phyloP scores from a whole-genome alignment of 2,797 vertebrate species.

The Sebastiscus tertius region DNA sequence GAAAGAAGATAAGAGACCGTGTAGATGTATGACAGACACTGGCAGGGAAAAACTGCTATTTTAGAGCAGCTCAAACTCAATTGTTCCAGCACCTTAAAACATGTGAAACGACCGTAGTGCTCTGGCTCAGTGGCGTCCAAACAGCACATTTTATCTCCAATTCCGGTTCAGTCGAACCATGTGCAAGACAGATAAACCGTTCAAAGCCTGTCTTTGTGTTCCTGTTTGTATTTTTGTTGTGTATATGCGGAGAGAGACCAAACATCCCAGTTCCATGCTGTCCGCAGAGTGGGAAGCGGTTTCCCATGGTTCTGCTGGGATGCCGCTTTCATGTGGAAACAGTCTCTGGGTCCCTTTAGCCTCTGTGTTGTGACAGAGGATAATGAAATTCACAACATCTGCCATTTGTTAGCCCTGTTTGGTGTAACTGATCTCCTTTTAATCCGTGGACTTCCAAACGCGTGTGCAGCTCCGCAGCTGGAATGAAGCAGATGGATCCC shows the following conservation, averaged over 20 bases:
- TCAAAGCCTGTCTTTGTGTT: slow-evolving; percentile 61
- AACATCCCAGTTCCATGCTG: slow-evolving; percentile 60
- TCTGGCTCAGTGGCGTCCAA: slow-evolving; percentile 15
- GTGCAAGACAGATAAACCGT: slow-evolving; percentile 65
- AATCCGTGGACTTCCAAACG: slow-evolving; percentile 69
- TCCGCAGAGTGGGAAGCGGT: slow-evolving; percentile 55
- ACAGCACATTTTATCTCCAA: slow-evolving; percentile 37
- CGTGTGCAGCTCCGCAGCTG: slow-evolving; percentile 62
- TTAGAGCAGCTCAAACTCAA: slow-evolving; percentile 21
- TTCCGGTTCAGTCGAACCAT: slow-evolving; percentile 50
- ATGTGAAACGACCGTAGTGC: neutral
- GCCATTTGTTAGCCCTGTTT: slow-evolving; percentile 80
- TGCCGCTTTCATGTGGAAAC: slow-evolving; percentile 77
- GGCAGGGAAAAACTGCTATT: neutral
- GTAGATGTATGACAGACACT: neutral
- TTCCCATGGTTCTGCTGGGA: slow-evolving; percentile 72
- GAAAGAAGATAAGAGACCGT: neutral
- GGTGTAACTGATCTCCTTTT: slow-evolving; percentile 78
- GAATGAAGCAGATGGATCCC: slow-evolving; percentile 69
- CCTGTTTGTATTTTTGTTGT: slow-evolving; percentile 70
- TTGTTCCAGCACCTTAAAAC: slow-evolving; percentile 34
- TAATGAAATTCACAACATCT: slow-evolving; percentile 82
- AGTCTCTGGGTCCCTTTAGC: slow-evolving; percentile 68
- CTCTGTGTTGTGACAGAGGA: slow-evolving; percentile 75
- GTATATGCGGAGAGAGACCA: slow-evolving; percentile 59